These are phyloP conservation scores for Dasyprocta punctata DNA, from an alignment of 2,113 vertebrate genomes.

Conservation along the genomic window DNA sequence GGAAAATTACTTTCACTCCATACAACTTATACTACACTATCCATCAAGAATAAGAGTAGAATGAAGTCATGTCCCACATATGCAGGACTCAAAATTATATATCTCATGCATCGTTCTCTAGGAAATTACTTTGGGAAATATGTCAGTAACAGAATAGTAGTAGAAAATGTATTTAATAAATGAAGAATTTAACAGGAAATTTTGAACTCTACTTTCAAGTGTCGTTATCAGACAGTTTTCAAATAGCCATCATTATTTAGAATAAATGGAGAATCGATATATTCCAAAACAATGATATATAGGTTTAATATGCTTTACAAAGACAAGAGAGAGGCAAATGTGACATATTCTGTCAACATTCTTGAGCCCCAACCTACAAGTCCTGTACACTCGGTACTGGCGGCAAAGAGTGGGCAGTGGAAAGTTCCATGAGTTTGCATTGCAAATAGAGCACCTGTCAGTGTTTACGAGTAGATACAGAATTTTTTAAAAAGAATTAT, in stretches of 20 bases:
- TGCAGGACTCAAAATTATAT: not conserved
- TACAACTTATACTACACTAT: not conserved
- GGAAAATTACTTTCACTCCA: not conserved
- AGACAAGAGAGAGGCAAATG: not conserved
- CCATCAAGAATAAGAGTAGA: not conserved
- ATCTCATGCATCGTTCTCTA: not conserved
- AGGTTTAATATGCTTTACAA: not conserved
- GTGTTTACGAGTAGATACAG: not conserved
- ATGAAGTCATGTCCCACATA: not conserved
- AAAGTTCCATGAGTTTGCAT: not conserved
- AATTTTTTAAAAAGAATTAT: not conserved
- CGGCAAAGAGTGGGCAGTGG: not conserved
- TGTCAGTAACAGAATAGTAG: not conserved
- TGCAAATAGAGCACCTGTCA: not conserved
- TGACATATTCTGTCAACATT: not conserved
- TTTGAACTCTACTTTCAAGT: constrained; percentile 35
- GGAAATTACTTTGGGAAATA: not conserved
- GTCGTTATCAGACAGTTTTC: not conserved
- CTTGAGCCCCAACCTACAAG: not conserved
- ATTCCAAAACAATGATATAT: not conserved
- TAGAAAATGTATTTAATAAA: not conserved
- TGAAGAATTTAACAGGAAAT: not conserved
- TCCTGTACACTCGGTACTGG: not conserved
- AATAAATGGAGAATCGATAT: not conserved
- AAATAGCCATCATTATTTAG: not conserved